Evolutionary conservation across 2,797 vertebrate genomes (phyloP).

Genomic region (Fratercula arctica): DNA sequence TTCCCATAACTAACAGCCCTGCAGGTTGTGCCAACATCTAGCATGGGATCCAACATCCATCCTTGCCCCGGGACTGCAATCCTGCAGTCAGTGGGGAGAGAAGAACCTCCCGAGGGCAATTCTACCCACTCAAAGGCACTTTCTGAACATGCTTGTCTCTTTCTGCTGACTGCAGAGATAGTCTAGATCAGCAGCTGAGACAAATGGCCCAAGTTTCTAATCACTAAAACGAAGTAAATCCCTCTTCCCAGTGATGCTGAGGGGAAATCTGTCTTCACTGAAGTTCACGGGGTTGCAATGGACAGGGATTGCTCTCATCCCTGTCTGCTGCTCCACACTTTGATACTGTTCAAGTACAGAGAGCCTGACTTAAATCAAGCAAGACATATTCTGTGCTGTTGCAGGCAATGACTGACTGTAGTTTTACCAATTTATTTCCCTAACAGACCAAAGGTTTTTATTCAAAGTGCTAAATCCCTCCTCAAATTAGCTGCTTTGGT

Average conservation of each 20-base stretch:
- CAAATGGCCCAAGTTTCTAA: neutral
- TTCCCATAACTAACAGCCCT: neutral
- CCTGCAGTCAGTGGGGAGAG: neutral
- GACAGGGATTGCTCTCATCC: neutral
- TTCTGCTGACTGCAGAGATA: neutral
- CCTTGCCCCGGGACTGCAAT: neutral
- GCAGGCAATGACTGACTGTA: neutral
- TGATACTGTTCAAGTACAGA: neutral
- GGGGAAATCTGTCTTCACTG: neutral
- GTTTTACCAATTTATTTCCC: neutral
- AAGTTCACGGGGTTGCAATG: neutral
- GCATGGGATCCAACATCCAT: neutral
- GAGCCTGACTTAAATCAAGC: neutral
- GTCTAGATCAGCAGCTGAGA: neutral
- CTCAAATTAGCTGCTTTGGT: conserved; percentile 31
- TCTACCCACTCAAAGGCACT: neutral
- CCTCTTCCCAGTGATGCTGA: neutral
- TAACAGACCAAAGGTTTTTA: neutral
- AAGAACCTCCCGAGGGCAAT: neutral
- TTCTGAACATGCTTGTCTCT: neutral
- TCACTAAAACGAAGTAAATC: neutral
- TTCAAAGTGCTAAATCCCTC: neutral
- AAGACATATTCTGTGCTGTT: neutral
- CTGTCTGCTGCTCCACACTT: neutral
- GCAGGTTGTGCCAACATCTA: neutral